Percentiles rank a stretch among this genome's conserved stretches.
These are phyloP conservation scores for Clusia tigrina DNA, from an alignment of 2,888 invertebrate genomes.

Conservation along the genomic window DNA sequence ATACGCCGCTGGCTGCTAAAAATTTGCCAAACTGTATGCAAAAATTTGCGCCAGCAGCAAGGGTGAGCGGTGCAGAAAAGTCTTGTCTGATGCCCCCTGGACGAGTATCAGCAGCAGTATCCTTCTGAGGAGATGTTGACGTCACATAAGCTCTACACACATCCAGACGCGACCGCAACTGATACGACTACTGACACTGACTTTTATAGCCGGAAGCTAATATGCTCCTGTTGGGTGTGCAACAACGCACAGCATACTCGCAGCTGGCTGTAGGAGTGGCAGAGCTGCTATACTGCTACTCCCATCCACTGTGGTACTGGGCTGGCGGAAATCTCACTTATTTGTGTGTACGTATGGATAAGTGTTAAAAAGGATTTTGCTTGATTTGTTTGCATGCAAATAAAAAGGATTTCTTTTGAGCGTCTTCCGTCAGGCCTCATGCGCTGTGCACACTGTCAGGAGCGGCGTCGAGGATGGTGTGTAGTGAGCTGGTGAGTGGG, in stretches of 20 bases:
- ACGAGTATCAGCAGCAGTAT: too few species aligned
- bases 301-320: too few species aligned
- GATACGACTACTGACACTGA: background rate
- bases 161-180: background rate
- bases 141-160: too few species aligned
- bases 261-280: slow-evolving; percentile 8
- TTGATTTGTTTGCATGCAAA: slow-evolving; percentile 44
- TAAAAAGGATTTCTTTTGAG: background rate
- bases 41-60: too few species aligned
- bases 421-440: too few species aligned
- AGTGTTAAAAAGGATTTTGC: slow-evolving; percentile 23
- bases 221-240: slow-evolving; percentile 4
- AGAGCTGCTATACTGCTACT: slow-evolving; percentile 12
- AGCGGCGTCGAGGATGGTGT: background rate
- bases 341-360: slow-evolving; percentile 21
- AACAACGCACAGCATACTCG: slow-evolving; percentile 42
- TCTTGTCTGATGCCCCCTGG: too few species aligned
- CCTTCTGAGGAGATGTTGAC: too few species aligned
- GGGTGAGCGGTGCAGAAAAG: too few species aligned
- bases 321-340: slow-evolving; percentile 51
- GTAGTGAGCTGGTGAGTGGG: background rate
- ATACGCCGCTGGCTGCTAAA: too few species aligned
- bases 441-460: too few species aligned
- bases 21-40: too few species aligned
- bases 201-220: slow-evolving; percentile 2